Conservation (phyloP, 2,797 vertebrate genomes). For the Thalassophryne amazonica region DNA sequence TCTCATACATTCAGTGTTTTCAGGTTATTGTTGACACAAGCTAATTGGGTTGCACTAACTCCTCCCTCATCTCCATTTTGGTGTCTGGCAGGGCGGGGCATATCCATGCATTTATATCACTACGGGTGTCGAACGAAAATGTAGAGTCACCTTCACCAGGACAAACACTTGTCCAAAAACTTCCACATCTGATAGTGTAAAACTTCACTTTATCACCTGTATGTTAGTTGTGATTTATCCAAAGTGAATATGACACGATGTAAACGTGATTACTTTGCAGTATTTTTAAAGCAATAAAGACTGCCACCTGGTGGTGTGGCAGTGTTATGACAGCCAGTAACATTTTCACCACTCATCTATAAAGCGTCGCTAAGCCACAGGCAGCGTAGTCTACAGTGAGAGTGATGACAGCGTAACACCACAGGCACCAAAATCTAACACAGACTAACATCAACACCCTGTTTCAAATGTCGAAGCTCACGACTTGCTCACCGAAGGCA, state of each 20-base stretch:
- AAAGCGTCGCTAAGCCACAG: conserved; percentile 32
- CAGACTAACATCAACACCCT: conserved; percentile 42
- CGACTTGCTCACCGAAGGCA: conserved; percentile 47
- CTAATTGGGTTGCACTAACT: too few relatives aligned
- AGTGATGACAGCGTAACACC: conserved; percentile 22
- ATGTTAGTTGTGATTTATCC: background rate
- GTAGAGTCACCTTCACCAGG: too few relatives aligned
- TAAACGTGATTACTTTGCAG: conserved; percentile 35
- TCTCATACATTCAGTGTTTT: too few relatives aligned
- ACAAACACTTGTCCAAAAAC: too few relatives aligned
- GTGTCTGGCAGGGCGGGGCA: too few relatives aligned
- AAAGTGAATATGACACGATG: background rate
- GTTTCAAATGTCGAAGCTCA: conserved; percentile 43
- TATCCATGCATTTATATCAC: too few relatives aligned
- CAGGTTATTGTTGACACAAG: too few relatives aligned
- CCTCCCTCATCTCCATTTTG: too few relatives aligned
- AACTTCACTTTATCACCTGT: background rate
- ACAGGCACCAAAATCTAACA: background rate
- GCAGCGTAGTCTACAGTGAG: too few relatives aligned
- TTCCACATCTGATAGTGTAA: background rate
- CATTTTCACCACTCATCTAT: background rate
- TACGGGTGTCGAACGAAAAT: too few relatives aligned
- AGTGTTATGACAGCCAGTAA: conserved; percentile 3
- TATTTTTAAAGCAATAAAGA: conserved; percentile 1
- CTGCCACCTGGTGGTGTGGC: background rate